Evolutionary conservation across 1,140 invertebrate species (phyloP), one percentile per base, ranked within the genome.

Genomic region (Drosophila albomicans): DNA sequence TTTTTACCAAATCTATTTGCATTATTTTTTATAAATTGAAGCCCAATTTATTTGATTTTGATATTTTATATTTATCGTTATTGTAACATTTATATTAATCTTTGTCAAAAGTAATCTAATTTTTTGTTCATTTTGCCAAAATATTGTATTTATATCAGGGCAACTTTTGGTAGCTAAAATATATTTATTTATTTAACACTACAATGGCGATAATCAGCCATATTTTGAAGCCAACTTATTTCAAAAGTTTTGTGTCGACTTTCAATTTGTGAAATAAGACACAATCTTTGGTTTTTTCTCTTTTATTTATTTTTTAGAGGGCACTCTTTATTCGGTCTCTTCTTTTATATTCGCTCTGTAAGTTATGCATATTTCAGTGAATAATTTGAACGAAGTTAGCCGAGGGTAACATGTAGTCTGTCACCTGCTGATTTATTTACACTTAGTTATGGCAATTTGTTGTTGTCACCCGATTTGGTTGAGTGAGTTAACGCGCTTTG

Each of bases 401-500:
- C 3, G n/a, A 65, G 51, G 25, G 41, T 73, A 67, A 38, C 30
- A 32, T 46, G 6, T 45, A 30, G 70, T 59, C 8, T 3, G 56
- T 35, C 52, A 58, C 28, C 13, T 20, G 41, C 13, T 38, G 8
- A 5, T 28, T 38, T 32, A 13, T 35, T 32, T n/a, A 38, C 51
- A 46, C 13, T 15, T 71, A 63, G 15, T 57, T 51, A 58, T 58
- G 52, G 32, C 38, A 35, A 52, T 57, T 72, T 57, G 70, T 35
- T 63, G 58, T 62, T 68, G 57, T 74, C 49, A 49, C 8, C n/a
- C 57, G 71, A 61, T 68, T 74, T 68, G 71, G 71, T 74, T 68
- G 57, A 69, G 65, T 69, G 57, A 68, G 57, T 69, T 62, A 74
- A 69, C 41, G 65, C 65, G 65, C 64, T 69, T 67, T 62, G 52